Base-by-base conservation (phyloP, 2,113 vertebrate genomes). In the Melanerpes formicivorus region DNA sequence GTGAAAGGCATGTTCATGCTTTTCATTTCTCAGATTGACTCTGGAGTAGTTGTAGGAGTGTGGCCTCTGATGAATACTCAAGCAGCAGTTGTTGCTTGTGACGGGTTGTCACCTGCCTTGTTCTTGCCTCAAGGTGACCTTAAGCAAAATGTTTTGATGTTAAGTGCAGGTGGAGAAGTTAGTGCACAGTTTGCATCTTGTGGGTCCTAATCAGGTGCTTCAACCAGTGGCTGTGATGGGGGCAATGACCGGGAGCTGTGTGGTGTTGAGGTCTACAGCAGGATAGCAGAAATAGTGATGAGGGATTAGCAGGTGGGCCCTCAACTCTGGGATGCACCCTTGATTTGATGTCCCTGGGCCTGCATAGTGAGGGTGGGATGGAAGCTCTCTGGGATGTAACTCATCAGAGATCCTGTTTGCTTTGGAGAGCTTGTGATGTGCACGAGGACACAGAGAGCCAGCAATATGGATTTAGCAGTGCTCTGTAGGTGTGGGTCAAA, bases 41-140 rank as follows among this genome's bases (percentile, higher is more conserved):
- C 19, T 15, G 48, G 14, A 42, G 56, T 32, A 11, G 29, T 8
- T 42, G 42, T 11, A 27, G 80, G n/a, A 55, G 46, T 9, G 56
- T 8, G 32, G 48, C 58, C 65, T 79, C 44, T 0, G 0, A 18
- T 19, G 66, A 54, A 5, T n/a, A 9, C 65, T 40, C 2, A 1
- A 75, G 85, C 62, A 62, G 80, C 59, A 74, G 26, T 56, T 88
- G 22, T 3, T 91, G 60, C 2, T 0, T 0, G 16, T 11, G 62
- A 17, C 0, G 54, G 55, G 42, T 5, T 11, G 50, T 72, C 34
- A 10, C 34, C 70, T 44, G 40, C 52, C 76, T 65, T 8, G 1
- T 76, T 50, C 26, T 86, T 0, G 0, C 54, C 80, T 72, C 0
- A 0, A 56, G 80, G 29, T 74, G 44, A 21, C 37, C 66, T 80